Evolutionary conservation across 2,113 vertebrate genomes (phyloP).

Genomic region (Siniperca knerii): DNA sequence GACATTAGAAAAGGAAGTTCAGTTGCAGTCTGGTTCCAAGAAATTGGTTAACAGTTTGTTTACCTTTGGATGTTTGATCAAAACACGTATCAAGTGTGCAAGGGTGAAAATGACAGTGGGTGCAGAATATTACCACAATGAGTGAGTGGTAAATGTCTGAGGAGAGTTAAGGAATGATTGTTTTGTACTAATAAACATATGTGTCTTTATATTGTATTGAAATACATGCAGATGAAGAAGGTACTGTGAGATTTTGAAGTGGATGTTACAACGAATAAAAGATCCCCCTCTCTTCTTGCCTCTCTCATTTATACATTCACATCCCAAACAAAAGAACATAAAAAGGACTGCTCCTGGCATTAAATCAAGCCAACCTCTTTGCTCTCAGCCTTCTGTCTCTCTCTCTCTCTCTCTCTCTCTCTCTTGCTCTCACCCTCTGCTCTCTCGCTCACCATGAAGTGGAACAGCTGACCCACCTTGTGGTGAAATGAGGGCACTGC

Average conservation of each 20-base stretch:
- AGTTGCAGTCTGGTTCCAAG: background rate
- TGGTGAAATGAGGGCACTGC: slow-evolving; percentile 51
- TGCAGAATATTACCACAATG: background rate
- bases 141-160: too few relatives aligned
- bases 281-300: background rate
- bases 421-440: background rate
- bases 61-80: background rate
- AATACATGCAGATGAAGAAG: background rate
- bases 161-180: background rate
- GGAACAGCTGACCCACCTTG: slow-evolving; percentile 63
- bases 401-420: background rate
- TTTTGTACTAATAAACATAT: background rate
- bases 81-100: background rate
- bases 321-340: slow-evolving; percentile 8
- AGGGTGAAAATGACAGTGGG: background rate
- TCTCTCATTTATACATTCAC: slow-evolving; percentile 9
- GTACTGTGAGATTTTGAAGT: background rate
- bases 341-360: slow-evolving; percentile 26
- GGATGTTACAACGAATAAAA: background rate
- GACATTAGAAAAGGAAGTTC: slow-evolving; percentile 37
- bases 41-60: background rate
- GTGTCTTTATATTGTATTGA: background rate
- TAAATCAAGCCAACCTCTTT: slow-evolving; percentile 24
- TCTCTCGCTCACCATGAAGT: slow-evolving; percentile 9
- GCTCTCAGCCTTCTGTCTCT: background rate